Evolutionary conservation across 2,888 invertebrate species (phyloP).

Genomic region (Folsomia manolachei): DNA sequence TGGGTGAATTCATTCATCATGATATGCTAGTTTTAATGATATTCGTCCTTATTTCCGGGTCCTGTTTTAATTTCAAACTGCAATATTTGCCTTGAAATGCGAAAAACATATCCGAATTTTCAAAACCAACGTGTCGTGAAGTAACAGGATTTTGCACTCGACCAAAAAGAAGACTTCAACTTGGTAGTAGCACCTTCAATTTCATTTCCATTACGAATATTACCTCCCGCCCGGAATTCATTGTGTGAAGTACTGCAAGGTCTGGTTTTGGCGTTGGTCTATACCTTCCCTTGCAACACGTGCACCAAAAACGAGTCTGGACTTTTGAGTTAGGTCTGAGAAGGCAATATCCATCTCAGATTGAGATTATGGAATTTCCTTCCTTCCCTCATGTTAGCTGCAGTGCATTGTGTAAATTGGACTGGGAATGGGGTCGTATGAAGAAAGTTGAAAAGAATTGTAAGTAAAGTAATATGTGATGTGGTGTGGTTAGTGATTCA

Average conservation of each 20-base stretch:
- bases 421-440: not conserved
- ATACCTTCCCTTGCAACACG: not conserved
- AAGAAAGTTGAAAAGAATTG: not conserved
- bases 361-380: conserved; percentile 2
- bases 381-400: not conserved
- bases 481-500: too few relatives aligned
- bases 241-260: not conserved
- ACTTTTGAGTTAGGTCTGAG: not conserved
- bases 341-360: not conserved
- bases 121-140: too few relatives aligned
- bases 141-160: too few relatives aligned
- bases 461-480: conserved; percentile 4
- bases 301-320: conserved; percentile 1
- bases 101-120: too few relatives aligned
- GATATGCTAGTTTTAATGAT: too few relatives aligned
- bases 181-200: not conserved
- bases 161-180: too few relatives aligned
- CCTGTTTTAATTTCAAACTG: too few relatives aligned
- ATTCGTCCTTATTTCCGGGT: too few relatives aligned
- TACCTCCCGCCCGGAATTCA: not conserved
- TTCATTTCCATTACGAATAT: conserved; percentile 10
- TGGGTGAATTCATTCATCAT: too few relatives aligned
- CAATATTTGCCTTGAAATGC: too few relatives aligned
- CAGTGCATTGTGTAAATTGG: not conserved
- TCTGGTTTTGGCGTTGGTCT: not conserved